Percentiles rank a stretch among this genome's conserved stretches.
phyloP scores from a whole-genome alignment of 1,140 invertebrate genomes.

The Whitmania pigra region DNA sequence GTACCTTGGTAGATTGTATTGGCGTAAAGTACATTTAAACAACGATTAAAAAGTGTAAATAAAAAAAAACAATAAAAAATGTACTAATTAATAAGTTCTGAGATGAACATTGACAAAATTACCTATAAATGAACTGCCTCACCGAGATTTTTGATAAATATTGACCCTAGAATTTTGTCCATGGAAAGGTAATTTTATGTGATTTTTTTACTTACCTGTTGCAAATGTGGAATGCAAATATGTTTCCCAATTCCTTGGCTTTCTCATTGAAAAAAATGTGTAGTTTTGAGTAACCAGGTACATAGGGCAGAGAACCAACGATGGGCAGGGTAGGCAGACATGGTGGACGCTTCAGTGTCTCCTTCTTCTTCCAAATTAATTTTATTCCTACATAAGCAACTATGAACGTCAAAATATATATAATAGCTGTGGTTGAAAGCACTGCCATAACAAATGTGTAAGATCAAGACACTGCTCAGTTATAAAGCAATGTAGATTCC shows the following conservation, averaged over 20 bases:
- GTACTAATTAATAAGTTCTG: too few species aligned
- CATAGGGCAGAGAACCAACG: constrained; percentile 3
- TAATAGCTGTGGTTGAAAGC: too few species aligned
- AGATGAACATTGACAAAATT: too few species aligned
- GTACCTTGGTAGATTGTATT: not conserved
- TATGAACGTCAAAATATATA: too few species aligned
- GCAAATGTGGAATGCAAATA: not conserved
- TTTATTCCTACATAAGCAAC: too few species aligned
- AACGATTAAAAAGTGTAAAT: too few species aligned
- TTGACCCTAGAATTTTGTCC: not conserved
- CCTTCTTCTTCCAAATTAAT: too few species aligned
- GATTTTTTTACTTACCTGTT: not conserved
- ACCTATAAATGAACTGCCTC: not conserved
- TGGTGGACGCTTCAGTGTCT: not conserved
- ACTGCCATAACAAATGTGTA: too few species aligned
- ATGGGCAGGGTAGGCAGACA: constrained; percentile 9
- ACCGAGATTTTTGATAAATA: not conserved
- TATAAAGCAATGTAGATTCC: too few species aligned
- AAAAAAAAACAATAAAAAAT: too few species aligned
- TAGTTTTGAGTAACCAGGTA: not conserved
- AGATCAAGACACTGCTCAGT: not conserved
- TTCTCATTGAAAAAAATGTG: not conserved
- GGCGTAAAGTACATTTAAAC: not conserved
- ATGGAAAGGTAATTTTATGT: not conserved
- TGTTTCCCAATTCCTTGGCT: not conserved